phyloP scores from a whole-genome alignment of 2,888 invertebrate species.

The Leptopilina myrica region DNA sequence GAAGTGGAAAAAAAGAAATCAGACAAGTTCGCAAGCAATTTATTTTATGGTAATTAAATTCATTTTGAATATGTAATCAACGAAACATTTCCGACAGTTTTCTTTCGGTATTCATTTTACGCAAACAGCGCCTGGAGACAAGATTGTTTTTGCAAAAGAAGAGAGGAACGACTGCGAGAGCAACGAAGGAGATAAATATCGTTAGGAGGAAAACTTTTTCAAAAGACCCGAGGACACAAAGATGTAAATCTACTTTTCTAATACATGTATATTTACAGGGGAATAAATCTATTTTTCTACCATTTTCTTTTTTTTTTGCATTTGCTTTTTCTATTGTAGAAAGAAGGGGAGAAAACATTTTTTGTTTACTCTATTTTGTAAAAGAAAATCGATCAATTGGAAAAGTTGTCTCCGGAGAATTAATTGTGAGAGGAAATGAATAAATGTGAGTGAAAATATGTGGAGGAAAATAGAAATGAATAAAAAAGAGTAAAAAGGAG shows the following conservation, averaged over 20 bases:
- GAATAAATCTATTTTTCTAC: too few species aligned
- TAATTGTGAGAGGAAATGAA: too few species aligned
- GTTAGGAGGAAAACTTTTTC: conserved; percentile 6
- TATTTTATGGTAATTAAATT: conserved; percentile 8
- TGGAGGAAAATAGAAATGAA: too few species aligned
- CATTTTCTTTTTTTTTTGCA: too few species aligned
- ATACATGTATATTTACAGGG: neutral
- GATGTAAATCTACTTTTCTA: conserved; percentile 12
- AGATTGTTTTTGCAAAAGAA: conserved; percentile 1
- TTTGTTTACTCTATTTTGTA: too few species aligned
- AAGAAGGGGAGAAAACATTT: too few species aligned
- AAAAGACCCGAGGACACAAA: conserved; percentile 16
- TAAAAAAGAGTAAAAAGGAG: too few species aligned
- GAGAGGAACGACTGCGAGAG: neutral
- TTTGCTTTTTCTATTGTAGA: too few species aligned
- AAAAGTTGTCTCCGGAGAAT: too few species aligned
- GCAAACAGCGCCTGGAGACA: conserved; percentile 10
- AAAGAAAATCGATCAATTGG: too few species aligned
- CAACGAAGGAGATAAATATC: conserved; percentile 7
- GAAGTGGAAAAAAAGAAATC: too few species aligned
- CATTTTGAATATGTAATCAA: conserved; percentile 15
- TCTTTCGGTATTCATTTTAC: conserved; percentile 4
- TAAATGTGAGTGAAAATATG: too few species aligned
- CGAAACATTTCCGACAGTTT: neutral
- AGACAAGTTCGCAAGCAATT: neutral